Conservation (phyloP, 2,113 vertebrate genomes). For the Typhlomys cinereus region DNA sequence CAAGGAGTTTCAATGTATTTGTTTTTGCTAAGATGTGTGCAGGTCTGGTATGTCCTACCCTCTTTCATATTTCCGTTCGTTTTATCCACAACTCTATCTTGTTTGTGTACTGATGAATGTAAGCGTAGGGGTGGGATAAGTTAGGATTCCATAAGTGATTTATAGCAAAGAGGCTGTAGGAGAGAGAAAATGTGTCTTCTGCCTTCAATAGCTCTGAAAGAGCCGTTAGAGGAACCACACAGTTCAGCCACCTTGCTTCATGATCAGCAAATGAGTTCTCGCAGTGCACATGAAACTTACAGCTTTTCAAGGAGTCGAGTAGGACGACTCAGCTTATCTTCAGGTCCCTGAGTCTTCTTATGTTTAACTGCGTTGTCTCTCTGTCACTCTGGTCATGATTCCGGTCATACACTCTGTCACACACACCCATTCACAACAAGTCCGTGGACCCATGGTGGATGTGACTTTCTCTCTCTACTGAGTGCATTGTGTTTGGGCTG, state of each 20-base stretch:
- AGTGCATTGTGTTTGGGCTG: not conserved
- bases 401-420: not conserved
- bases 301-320: not conserved
- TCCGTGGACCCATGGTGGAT: not conserved
- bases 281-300: not conserved
- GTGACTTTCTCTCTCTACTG: not conserved
- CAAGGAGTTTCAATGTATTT: not conserved
- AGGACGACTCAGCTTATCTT: not conserved
- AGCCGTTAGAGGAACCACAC: not conserved
- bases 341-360: not conserved
- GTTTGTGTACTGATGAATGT: not conserved
- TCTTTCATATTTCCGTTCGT: not conserved
- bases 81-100: not conserved
- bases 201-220: not conserved
- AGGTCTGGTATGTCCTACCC: not conserved
- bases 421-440: not conserved
- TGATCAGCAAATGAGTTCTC: not conserved
- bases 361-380: not conserved
- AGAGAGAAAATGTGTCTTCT: not conserved
- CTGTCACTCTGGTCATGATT: not conserved
- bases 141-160: not conserved
- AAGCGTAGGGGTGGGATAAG: not conserved
- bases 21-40: not conserved
- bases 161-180: not conserved
- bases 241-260: not conserved